These are phyloP conservation scores for Delphinapterus leucas DNA, from an alignment of 2,113 vertebrate species.

Conservation along the genomic window DNA sequence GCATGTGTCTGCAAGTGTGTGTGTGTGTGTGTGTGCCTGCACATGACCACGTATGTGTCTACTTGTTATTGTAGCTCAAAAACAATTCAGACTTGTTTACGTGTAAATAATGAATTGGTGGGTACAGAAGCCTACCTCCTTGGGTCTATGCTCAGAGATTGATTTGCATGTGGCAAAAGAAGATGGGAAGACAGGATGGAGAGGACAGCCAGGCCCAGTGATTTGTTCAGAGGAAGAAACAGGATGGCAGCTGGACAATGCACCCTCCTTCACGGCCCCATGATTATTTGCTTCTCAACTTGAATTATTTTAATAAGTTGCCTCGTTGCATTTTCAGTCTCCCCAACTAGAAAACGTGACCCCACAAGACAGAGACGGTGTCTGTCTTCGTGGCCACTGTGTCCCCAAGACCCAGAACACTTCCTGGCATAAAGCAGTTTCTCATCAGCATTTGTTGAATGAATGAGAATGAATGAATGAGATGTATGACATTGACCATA, in stretches of 20 bases:
- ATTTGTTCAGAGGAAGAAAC: background rate
- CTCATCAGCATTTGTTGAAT: background rate
- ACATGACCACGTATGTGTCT: rapidly evolving
- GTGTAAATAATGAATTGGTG: background rate
- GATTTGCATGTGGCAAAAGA: background rate
- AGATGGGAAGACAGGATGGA: background rate
- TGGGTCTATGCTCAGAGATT: background rate
- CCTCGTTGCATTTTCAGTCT: background rate
- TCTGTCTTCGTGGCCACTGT: background rate
- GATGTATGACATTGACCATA: too few relatives aligned
- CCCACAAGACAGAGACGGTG: too few relatives aligned
- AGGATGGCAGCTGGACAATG: background rate
- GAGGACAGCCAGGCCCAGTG: background rate
- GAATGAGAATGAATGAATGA: background rate
- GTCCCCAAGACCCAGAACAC: too few relatives aligned
- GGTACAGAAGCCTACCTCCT: background rate
- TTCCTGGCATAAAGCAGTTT: background rate
- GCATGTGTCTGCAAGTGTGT: too few relatives aligned
- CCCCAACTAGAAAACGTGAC: background rate
- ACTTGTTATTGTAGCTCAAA: background rate
- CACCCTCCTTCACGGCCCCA: background rate
- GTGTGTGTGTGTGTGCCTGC: background rate
- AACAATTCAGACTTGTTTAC: background rate
- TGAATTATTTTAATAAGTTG: background rate
- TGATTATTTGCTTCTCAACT: background rate